These are phyloP conservation scores for Drosophila colorata DNA, from an alignment of 2,888 invertebrate genomes.

Conservation along the genomic window DNA sequence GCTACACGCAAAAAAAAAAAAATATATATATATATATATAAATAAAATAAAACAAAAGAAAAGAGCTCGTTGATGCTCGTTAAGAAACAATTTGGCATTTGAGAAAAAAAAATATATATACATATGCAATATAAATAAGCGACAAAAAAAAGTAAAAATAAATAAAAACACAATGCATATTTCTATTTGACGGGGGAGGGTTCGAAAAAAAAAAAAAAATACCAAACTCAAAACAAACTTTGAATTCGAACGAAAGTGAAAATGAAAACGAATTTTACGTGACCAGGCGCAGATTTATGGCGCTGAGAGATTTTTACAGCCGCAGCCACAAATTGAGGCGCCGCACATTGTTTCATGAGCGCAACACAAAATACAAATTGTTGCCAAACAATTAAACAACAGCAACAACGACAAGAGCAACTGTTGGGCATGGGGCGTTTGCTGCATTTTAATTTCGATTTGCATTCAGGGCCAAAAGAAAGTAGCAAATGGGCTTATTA, in stretches of 20 bases:
- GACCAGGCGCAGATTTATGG: slow-evolving; percentile 64
- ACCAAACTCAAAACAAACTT: slow-evolving; percentile 40
- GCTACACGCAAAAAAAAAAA: background rate
- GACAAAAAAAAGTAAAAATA: background rate
- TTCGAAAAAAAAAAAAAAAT: background rate
- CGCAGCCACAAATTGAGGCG: slow-evolving; percentile 29
- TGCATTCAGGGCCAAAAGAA: slow-evolving; percentile 77
- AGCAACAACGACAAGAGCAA: slow-evolving; percentile 5
- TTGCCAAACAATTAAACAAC: slow-evolving; percentile 50
- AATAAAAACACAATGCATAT: slow-evolving; percentile 38
- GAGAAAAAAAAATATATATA: slow-evolving; percentile 13
- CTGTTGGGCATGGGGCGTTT: slow-evolving; percentile 44
- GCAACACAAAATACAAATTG: slow-evolving; percentile 39
- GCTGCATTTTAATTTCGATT: slow-evolving; percentile 76
- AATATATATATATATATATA: background rate
- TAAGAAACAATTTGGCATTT: slow-evolving; percentile 42
- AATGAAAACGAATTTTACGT: slow-evolving; percentile 63
- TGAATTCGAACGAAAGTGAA: slow-evolving; percentile 63
- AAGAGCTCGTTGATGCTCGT: slow-evolving; percentile 37
- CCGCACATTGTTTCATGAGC: slow-evolving; percentile 50
- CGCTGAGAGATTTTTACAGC: slow-evolving; percentile 34
- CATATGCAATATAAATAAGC: slow-evolving; percentile 1
- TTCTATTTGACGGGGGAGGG: slow-evolving; percentile 2
- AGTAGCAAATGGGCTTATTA: slow-evolving; percentile 69
- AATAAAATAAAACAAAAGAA: slow-evolving; percentile 1